These are phyloP conservation scores for Andricus grossulariae DNA, from an alignment of 1,140 invertebrate species.

Conservation along the genomic window DNA sequence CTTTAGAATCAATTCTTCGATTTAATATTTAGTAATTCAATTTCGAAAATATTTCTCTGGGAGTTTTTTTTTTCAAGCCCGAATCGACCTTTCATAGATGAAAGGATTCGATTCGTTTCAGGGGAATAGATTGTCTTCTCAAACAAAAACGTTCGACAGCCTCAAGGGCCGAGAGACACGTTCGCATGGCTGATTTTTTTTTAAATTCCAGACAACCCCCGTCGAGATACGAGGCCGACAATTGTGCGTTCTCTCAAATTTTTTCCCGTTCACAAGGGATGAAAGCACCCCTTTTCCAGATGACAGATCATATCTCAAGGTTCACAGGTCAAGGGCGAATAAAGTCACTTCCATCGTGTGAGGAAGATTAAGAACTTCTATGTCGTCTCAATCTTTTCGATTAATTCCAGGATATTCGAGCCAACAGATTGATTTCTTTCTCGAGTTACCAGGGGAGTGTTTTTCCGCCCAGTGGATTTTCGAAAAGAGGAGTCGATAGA, in stretches of 20 bases:
- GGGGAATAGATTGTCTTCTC: constrained; percentile 35
- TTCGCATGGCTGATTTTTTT: background rate
- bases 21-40: too few relatives aligned
- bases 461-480: too few relatives aligned
- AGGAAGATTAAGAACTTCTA: too few relatives aligned
- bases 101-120: background rate
- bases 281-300: background rate
- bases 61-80: too few relatives aligned
- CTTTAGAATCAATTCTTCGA: too few relatives aligned
- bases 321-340: background rate
- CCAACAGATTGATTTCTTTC: too few relatives aligned
- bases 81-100: background rate
- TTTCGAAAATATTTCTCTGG: too few relatives aligned
- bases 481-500: too few relatives aligned
- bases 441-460: too few relatives aligned
- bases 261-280: background rate
- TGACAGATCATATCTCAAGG: background rate
- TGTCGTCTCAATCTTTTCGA: too few relatives aligned
- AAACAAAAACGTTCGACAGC: constrained; percentile 45
- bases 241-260: constrained; percentile 20
- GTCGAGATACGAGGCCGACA: constrained; percentile 26
- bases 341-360: too few relatives aligned
- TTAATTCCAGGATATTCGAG: too few relatives aligned
- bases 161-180: constrained; percentile 1
- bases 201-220: constrained; percentile 33